These are phyloP conservation scores for Galeopterus variegatus DNA, from an alignment of 2,113 vertebrate genomes.

Conservation along the genomic window DNA sequence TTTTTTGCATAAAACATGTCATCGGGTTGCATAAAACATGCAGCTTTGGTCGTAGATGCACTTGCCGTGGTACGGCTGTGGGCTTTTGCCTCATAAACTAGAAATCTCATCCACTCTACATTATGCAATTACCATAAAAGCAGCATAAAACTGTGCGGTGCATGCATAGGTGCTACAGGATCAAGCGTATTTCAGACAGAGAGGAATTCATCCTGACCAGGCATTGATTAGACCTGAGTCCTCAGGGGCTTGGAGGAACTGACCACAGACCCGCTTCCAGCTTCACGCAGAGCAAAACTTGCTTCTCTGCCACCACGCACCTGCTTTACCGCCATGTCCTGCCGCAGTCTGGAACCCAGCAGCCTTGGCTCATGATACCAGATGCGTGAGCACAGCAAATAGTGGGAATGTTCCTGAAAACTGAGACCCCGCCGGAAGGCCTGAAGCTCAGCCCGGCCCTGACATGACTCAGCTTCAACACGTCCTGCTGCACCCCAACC, in stretches of 20 bases:
- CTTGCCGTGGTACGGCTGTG: rapidly evolving
- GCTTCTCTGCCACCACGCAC: no score
- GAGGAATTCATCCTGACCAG: background rate
- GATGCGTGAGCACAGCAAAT: rapidly evolving
- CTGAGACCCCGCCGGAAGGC: background rate
- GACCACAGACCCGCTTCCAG: rapidly evolving
- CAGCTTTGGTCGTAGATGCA: no score
- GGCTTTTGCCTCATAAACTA: background rate
- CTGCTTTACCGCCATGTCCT: rapidly evolving
- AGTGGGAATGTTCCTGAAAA: background rate
- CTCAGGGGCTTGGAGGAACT: no score
- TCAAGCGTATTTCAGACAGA: rapidly evolving
- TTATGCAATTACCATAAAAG: background rate
- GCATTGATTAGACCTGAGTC: no score
- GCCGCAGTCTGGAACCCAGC: rapidly evolving
- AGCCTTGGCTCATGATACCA: rapidly evolving
- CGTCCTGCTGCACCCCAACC: rapidly evolving
- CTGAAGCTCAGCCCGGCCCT: background rate
- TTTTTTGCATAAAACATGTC: no score
- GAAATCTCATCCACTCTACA: no score
- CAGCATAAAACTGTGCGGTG: no score
- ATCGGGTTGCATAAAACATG: no score
- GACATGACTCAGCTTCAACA: rapidly evolving
- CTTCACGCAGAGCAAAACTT: rapidly evolving
- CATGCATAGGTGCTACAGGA: rapidly evolving